Evolutionary conservation across 2,113 vertebrate genomes (phyloP).

Genomic region (human): DNA sequence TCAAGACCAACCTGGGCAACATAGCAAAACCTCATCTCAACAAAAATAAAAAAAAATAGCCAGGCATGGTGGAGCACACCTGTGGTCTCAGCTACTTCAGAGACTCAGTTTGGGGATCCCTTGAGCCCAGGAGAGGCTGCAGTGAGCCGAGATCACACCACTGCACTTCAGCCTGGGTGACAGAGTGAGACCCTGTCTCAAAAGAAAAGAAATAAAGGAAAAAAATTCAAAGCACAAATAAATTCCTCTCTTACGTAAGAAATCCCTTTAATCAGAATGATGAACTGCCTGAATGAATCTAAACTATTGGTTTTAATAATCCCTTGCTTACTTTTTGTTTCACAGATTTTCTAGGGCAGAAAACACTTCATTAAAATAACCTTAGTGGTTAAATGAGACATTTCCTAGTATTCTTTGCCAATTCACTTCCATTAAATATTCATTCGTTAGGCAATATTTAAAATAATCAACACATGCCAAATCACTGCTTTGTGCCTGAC

Average conservation of each 20-base stretch:
- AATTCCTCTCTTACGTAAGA: not conserved
- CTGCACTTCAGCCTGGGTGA: no score
- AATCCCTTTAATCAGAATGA: not conserved
- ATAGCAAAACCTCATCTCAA: no score
- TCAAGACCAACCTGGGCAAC: no score
- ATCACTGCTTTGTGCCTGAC: not conserved
- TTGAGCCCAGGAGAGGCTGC: no score
- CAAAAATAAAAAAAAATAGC: no score
- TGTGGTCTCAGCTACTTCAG: no score
- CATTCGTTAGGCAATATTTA: slow-evolving; percentile 47
- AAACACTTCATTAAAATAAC: slow-evolving; percentile 75
- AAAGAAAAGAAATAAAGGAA: no score
- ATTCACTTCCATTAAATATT: slow-evolving; percentile 64
- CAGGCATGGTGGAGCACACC: no score
- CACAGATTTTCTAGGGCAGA: slow-evolving; percentile 1
- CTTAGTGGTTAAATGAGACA: slow-evolving; percentile 65
- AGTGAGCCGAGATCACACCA: no score
- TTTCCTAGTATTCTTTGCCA: slow-evolving; percentile 47
- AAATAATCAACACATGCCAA: slow-evolving; percentile 62
- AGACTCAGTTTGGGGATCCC: no score
- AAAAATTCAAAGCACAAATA: not conserved
- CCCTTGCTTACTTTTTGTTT: not conserved
- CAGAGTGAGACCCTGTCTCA: no score
- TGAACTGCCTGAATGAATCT: not conserved
- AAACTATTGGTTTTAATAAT: not conserved